A percentile compares a stretch with the other conserved stretches of the same genome.
phyloP scores from a whole-genome alignment of 2,113 vertebrate species.

The Spheniscus mendiculus region DNA sequence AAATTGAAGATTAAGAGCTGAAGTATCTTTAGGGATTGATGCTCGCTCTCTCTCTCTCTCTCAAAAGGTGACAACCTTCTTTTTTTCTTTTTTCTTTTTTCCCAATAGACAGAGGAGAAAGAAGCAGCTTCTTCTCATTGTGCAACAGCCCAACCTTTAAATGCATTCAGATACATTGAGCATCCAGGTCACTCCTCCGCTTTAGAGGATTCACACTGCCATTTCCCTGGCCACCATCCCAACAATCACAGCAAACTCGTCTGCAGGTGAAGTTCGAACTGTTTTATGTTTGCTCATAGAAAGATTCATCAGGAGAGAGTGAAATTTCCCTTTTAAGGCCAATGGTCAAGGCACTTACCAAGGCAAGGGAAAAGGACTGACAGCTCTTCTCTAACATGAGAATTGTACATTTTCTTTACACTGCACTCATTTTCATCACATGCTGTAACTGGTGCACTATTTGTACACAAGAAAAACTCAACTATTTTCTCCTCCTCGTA shows the following conservation, averaged over 20 bases:
- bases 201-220: background rate
- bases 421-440: background rate
- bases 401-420: background rate
- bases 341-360: background rate
- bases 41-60: background rate
- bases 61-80: background rate
- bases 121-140: background rate
- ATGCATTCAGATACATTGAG: background rate
- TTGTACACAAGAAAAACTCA: background rate
- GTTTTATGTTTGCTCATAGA: background rate
- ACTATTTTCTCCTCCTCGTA: background rate
- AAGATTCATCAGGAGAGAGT: background rate
- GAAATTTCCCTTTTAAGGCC: background rate
- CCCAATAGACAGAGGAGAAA: background rate
- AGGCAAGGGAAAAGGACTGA: background rate
- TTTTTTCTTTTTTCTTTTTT: background rate
- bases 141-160: background rate
- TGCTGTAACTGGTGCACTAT: background rate
- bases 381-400: background rate
- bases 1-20: conserved; percentile 24
- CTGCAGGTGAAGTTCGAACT: background rate
- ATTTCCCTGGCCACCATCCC: background rate
- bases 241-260: background rate
- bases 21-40: conserved; percentile 1
- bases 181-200: background rate